Conservation (phyloP, 2,888 invertebrate genomes). For the Onthophagus sagittarius region DNA sequence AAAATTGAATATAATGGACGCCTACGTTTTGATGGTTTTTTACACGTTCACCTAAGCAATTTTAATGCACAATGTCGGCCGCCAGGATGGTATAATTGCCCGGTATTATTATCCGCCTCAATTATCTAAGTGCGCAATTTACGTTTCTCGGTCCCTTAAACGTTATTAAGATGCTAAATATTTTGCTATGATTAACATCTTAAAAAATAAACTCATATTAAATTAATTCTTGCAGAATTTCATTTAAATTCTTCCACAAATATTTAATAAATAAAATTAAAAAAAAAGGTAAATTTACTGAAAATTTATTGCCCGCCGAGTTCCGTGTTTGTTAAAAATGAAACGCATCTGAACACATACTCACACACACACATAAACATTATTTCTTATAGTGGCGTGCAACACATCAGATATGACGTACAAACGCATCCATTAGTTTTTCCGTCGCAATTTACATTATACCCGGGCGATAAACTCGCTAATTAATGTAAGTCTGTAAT, state of each 20-base stretch:
- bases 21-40: background rate
- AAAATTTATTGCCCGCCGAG: background rate
- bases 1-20: background rate
- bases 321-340: background rate
- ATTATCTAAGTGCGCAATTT: background rate
- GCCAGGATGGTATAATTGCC: background rate
- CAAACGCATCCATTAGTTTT: conserved; percentile 10
- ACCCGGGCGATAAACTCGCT: conserved; percentile 5
- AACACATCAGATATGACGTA: conserved; percentile 9
- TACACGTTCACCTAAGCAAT: background rate
- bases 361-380: background rate
- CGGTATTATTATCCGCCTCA: background rate
- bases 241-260: background rate
- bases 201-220: background rate
- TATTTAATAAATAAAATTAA: background rate
- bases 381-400: background rate
- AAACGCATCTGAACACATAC: background rate
- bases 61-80: background rate
- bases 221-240: background rate
- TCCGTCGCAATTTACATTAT: conserved; percentile 9
- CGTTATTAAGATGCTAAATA: background rate
- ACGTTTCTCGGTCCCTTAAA: background rate
- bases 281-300: background rate
- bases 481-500: conserved; percentile 12
- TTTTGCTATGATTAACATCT: background rate